A percentile compares a stretch with the other conserved stretches of the same genome.
Evolutionary conservation across 2,113 vertebrate genomes (phyloP).

Genomic region (Condylura cristata): DNA sequence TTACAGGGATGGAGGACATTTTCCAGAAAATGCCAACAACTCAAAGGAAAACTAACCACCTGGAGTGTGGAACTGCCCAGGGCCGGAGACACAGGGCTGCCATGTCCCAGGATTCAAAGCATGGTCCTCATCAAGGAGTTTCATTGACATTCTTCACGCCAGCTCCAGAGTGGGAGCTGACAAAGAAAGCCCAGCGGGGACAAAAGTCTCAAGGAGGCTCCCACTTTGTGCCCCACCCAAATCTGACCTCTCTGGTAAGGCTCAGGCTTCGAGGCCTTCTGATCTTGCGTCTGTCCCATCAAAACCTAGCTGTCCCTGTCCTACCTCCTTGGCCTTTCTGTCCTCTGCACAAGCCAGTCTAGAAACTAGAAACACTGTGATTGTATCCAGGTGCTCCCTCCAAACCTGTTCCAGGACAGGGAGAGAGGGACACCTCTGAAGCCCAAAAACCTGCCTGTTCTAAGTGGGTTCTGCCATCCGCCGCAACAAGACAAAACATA

Average conservation of each 20-base stretch:
- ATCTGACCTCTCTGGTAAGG: not conserved
- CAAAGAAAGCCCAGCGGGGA: not conserved
- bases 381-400: no score
- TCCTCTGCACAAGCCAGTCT: not conserved
- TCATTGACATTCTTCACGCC: not conserved
- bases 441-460: no score
- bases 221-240: not conserved
- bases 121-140: not conserved
- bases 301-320: not conserved
- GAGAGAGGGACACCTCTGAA: no score
- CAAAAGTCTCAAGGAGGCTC: not conserved
- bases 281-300: not conserved
- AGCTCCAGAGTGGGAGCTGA: no score
- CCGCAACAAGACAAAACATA: no score
- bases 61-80: not conserved
- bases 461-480: no score
- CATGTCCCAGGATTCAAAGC: not conserved
- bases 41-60: no score
- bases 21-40: not conserved
- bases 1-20: not conserved
- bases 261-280: not conserved
- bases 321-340: not conserved
- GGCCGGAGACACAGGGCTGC: fast-evolving
- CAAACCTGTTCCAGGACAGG: no score
- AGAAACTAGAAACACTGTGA: not conserved